A percentile compares a stretch with the other conserved stretches of the same genome.
These are phyloP conservation scores for Leuctra nigra DNA, from an alignment of 2,888 invertebrate genomes.

Conservation along the genomic window DNA sequence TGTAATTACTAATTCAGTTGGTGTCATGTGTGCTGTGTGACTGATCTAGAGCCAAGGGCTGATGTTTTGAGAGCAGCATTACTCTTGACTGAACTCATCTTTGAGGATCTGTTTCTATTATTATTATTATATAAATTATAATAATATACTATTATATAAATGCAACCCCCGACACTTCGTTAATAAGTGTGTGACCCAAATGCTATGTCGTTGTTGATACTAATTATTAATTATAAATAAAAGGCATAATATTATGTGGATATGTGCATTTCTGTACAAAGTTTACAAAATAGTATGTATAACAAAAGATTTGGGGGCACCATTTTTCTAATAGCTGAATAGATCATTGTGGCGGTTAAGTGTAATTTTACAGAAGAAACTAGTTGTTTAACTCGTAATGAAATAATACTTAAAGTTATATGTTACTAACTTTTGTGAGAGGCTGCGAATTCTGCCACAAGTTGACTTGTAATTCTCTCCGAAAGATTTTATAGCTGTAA, in stretches of 20 bases:
- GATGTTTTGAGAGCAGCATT: constrained; percentile 9
- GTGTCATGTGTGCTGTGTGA: not conserved
- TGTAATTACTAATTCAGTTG: constrained; percentile 19
- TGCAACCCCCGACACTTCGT: constrained; percentile 8
- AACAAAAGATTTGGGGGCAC: constrained; percentile 21
- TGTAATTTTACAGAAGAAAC: constrained; percentile 23
- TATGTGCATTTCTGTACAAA: constrained; percentile 29
- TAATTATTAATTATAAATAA: constrained; percentile 22
- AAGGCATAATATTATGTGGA: constrained; percentile 25
- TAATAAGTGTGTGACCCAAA: constrained; percentile 21
- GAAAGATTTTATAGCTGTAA: constrained; percentile 23
- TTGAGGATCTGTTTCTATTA: constrained; percentile 22
- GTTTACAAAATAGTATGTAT: constrained; percentile 20
- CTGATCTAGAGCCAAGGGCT: constrained; percentile 1
- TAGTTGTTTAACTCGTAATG: constrained; percentile 23
- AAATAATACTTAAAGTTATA: constrained; percentile 21
- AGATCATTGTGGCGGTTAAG: constrained; percentile 24
- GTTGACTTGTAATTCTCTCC: constrained; percentile 19
- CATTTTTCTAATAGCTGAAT: constrained; percentile 26
- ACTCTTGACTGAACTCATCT: constrained; percentile 23
- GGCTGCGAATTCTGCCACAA: constrained; percentile 6
- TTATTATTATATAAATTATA: constrained; percentile 6
- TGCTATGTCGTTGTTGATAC: constrained; percentile 24
- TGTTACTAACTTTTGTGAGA: constrained; percentile 18
- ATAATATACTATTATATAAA: constrained; percentile 6